These are phyloP conservation scores for Oryzias javanicus DNA, from an alignment of 2,113 vertebrate species.

Conservation along the genomic window DNA sequence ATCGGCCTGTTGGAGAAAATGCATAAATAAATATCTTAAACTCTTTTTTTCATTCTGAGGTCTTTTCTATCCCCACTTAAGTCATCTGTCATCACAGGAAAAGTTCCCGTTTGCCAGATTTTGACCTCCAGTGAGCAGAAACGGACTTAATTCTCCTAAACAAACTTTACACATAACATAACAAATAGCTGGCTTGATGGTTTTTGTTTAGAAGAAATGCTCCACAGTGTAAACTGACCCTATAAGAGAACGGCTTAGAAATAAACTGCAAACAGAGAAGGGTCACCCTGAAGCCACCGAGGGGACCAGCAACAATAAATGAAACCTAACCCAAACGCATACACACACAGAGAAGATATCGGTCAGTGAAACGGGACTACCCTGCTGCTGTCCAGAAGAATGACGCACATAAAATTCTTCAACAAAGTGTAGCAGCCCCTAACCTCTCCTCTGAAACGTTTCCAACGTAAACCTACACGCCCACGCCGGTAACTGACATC, in stretches of 20 bases:
- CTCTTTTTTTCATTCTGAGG: slow-evolving; percentile 11
- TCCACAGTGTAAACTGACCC: slow-evolving; percentile 6
- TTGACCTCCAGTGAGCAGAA: slow-evolving; percentile 3
- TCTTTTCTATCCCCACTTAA: slow-evolving; percentile 45
- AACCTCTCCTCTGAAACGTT: slow-evolving; percentile 34
- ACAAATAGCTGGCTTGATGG: background rate
- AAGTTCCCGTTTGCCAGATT: slow-evolving; percentile 6
- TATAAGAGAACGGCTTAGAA: slow-evolving; percentile 2
- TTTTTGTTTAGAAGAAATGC: slow-evolving; percentile 1
- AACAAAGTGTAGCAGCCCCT: slow-evolving; percentile 46
- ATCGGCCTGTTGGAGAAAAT: too few relatives aligned
- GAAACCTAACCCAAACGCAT: slow-evolving; percentile 39
- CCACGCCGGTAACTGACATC: slow-evolving; percentile 20
- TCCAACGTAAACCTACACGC: slow-evolving; percentile 52
- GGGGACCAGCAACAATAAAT: slow-evolving; percentile 46
- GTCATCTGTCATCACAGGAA: slow-evolving; percentile 47
- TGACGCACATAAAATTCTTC: slow-evolving; percentile 69
- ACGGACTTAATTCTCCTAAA: slow-evolving; percentile 12
- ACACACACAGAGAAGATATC: slow-evolving; percentile 45
- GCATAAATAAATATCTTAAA: too few relatives aligned
- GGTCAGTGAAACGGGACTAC: slow-evolving; percentile 58
- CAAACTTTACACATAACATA: slow-evolving; percentile 4
- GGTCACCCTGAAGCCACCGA: slow-evolving; percentile 11
- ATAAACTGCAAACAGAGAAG: slow-evolving; percentile 25
- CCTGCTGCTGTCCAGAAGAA: slow-evolving; percentile 38